phyloP scores from a whole-genome alignment of 1,140 invertebrate species.

The Cyphomyrmex costatus region DNA sequence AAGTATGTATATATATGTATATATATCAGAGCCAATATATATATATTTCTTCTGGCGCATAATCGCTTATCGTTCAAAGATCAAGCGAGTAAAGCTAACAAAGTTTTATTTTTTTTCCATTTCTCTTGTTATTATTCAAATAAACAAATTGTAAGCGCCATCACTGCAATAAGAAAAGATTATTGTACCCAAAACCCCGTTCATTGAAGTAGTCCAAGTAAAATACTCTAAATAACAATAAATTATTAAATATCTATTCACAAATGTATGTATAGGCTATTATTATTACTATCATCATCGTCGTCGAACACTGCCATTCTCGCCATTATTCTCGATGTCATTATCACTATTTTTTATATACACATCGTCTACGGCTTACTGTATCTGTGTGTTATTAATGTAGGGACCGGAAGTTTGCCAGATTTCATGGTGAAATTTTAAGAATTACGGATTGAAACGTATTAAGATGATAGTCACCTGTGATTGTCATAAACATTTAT shows the following conservation, averaged over 20 bases:
- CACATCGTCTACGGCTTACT: conserved; percentile 54
- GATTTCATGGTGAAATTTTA: conserved; percentile 6
- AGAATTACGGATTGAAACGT: background rate
- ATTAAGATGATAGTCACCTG: background rate
- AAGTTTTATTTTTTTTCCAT: conserved; percentile 54
- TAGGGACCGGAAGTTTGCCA: conserved; percentile 20
- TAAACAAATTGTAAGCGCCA: conserved; percentile 43
- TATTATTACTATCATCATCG: conserved; percentile 73
- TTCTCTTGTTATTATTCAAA: conserved; percentile 19
- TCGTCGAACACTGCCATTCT: conserved; percentile 60
- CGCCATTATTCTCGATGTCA: conserved; percentile 48
- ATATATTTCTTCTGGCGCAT: conserved; percentile 27
- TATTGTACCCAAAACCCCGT: conserved; percentile 80
- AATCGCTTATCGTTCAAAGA: conserved; percentile 69
- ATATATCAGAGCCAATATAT: too few species aligned
- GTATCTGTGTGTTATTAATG: conserved; percentile 39
- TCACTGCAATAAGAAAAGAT: conserved; percentile 76
- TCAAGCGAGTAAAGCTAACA: conserved; percentile 67
- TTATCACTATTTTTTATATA: conserved; percentile 61
- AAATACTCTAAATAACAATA: conserved; percentile 85
- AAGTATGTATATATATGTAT: conserved; percentile 28
- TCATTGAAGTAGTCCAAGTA: conserved; percentile 79
- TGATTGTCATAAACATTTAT: background rate
- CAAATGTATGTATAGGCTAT: conserved; percentile 83
- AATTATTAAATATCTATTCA: conserved; percentile 87